These are phyloP conservation scores for Arothron firmamentum DNA, from an alignment of 2,113 vertebrate genomes.

Conservation along the genomic window DNA sequence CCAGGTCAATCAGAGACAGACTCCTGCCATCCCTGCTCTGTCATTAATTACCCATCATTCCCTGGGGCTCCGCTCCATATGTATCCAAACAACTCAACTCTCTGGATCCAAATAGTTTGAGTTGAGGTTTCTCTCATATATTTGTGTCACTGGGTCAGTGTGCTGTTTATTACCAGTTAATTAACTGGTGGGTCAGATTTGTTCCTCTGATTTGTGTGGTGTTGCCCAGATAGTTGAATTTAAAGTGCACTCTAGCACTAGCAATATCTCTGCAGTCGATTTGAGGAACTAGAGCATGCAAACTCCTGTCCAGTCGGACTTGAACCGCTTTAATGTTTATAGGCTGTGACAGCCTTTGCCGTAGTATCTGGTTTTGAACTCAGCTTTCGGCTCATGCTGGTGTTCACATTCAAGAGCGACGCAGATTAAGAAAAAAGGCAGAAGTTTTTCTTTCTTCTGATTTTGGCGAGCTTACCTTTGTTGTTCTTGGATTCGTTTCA, in stretches of 20 bases:
- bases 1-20: constrained; percentile 66
- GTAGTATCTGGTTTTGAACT: constrained; percentile 43
- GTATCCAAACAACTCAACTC: too few species aligned
- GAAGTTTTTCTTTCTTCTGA: constrained; percentile 23
- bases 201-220: constrained; percentile 4
- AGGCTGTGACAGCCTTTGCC: constrained; percentile 43
- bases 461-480: constrained; percentile 40
- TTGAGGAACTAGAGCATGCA: constrained; percentile 16
- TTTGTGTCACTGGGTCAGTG: constrained; percentile 23
- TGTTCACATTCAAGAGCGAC: constrained; percentile 44
- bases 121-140: constrained; percentile 13
- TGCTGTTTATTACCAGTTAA: constrained; percentile 14
- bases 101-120: too few species aligned
- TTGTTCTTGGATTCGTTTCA: constrained; percentile 47
- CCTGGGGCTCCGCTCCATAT: constrained; percentile 47
- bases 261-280: constrained; percentile 20
- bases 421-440: constrained; percentile 14
- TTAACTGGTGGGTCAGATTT: constrained; percentile 19
- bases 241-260: constrained; percentile 3
- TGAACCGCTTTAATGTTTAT: constrained; percentile 29
- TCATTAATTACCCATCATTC: constrained; percentile 67
- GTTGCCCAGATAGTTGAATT: constrained; percentile 21
- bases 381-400: constrained; percentile 36
- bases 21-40: constrained; percentile 55
- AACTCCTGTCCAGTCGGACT: constrained; percentile 7